phyloP scores from a whole-genome alignment of 2,797 vertebrate genomes.

The Schizopygopsis malacanthus region DNA sequence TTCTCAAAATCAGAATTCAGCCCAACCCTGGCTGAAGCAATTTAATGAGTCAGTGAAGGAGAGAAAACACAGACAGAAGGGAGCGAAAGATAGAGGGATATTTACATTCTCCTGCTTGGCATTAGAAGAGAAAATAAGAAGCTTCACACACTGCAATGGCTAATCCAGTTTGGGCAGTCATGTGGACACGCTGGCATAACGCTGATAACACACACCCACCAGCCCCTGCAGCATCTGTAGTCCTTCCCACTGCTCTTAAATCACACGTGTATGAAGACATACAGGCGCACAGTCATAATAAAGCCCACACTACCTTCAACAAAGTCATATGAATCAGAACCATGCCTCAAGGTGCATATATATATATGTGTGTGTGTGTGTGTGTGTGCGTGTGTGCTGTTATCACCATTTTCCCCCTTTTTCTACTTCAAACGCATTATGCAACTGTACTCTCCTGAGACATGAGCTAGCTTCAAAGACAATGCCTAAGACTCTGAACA shows the following conservation, averaged over 20 bases:
- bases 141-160: conserved; percentile 34
- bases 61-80: conserved; percentile 21
- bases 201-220: conserved; percentile 43
- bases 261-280: not conserved
- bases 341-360: conserved; percentile 6
- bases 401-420: conserved; percentile 8
- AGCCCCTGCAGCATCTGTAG: conserved; percentile 35
- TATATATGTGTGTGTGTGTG: not conserved
- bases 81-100: conserved; percentile 22
- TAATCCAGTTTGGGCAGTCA: conserved; percentile 24
- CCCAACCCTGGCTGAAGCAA: conserved; percentile 51
- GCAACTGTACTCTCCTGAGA: conserved; percentile 32
- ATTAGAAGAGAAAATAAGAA: conserved; percentile 36
- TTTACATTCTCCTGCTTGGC: conserved; percentile 37
- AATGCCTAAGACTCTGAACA: not conserved
- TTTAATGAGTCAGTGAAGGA: conserved; percentile 32
- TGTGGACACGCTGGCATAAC: conserved; percentile 16
- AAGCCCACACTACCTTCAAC: conserved; percentile 12
- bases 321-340: not conserved
- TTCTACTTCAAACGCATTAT: conserved; percentile 36
- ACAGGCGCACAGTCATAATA: conserved; percentile 1
- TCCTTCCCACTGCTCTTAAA: conserved; percentile 19
- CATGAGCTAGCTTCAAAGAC: conserved; percentile 23
- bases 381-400: not conserved
- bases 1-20: conserved; percentile 38